These are phyloP conservation scores for Jacana jacana DNA, from an alignment of 2,113 vertebrate species.

Conservation along the genomic window DNA sequence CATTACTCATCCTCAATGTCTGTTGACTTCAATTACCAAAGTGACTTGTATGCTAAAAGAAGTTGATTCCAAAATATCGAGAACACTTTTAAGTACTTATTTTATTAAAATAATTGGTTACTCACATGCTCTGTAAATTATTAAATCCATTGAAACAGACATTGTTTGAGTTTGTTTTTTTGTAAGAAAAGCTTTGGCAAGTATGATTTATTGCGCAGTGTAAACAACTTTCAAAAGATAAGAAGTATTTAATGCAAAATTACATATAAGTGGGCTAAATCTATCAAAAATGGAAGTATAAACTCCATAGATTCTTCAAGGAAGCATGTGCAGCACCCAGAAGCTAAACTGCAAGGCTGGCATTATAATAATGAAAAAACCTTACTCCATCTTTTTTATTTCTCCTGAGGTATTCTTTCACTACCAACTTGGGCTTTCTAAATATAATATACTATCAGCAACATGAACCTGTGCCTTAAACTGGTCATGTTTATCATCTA, in stretches of 20 bases:
- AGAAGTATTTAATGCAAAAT: neutral
- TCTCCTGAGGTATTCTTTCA: constrained; percentile 16
- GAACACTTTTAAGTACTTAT: neutral
- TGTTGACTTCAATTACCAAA: constrained; percentile 59
- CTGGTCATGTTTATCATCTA: constrained; percentile 16
- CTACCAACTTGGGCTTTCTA: constrained; percentile 37
- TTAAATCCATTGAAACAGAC: neutral
- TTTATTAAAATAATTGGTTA: constrained; percentile 3
- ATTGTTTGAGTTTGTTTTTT: neutral
- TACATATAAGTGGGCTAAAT: neutral
- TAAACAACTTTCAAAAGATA: neutral
- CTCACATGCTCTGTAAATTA: neutral
- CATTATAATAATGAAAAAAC: constrained; percentile 17
- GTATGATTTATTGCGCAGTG: neutral
- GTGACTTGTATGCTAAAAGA: constrained; percentile 2
- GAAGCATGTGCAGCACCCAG: constrained; percentile 42
- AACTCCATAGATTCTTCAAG: constrained; percentile 27
- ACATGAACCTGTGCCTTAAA: constrained; percentile 6
- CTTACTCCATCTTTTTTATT: constrained; percentile 26
- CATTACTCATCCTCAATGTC: constrained; percentile 52
- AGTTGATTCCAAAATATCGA: neutral
- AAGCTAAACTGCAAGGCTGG: constrained; percentile 32
- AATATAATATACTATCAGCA: constrained; percentile 33
- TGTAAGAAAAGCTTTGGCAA: neutral
- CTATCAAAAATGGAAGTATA: constrained; percentile 50